These are phyloP conservation scores for Ariopsis seemanni DNA, from an alignment of 2,113 vertebrate genomes.

Conservation along the genomic window DNA sequence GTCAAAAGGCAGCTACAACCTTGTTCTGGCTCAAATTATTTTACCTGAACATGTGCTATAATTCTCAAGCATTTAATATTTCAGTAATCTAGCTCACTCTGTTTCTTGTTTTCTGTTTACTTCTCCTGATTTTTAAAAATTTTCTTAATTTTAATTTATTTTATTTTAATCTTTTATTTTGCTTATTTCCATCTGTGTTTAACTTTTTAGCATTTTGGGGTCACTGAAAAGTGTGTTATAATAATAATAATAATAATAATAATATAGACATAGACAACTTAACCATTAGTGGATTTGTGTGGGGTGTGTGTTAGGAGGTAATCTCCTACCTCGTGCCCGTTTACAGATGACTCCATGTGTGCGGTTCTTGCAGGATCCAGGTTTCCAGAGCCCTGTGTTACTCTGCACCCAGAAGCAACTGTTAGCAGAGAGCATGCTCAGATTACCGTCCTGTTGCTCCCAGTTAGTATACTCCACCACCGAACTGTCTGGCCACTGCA, in stretches of 20 bases:
- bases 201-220: background rate
- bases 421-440: slow-evolving; percentile 89
- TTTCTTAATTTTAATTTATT: background rate
- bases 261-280: too few species aligned
- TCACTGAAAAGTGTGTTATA: background rate
- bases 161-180: background rate
- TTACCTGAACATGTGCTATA: background rate
- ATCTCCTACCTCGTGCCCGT: slow-evolving; percentile 79
- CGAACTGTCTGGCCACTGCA: slow-evolving; percentile 87
- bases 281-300: too few species aligned
- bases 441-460: slow-evolving; percentile 82
- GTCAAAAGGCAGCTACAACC: background rate
- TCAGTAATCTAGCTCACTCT: background rate
- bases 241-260: too few species aligned
- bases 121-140: background rate
- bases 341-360: slow-evolving; percentile 96
- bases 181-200: background rate
- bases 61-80: background rate
- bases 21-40: background rate
- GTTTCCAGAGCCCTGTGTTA: slow-evolving; percentile 87
- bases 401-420: slow-evolving; percentile 98
- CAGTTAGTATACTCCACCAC: slow-evolving; percentile 91
- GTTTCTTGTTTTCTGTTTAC: background rate
- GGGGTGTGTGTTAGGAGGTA: too few species aligned
- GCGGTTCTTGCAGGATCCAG: slow-evolving; percentile 85